phyloP scores from a whole-genome alignment of 1,140 invertebrate genomes.

The Hylaeus volcanicus region DNA sequence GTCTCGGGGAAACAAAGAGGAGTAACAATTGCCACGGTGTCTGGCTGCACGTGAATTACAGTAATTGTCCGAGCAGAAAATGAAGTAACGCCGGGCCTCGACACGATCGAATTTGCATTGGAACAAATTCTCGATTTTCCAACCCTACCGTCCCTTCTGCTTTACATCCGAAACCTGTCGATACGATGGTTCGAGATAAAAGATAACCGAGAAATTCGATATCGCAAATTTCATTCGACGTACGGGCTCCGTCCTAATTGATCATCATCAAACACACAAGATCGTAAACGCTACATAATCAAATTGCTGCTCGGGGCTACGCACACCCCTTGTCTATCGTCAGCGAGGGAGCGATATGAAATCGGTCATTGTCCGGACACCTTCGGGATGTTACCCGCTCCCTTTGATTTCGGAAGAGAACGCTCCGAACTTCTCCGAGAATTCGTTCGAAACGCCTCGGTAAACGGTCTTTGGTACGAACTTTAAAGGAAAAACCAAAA shows the following conservation, averaged over 20 bases:
- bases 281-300: conserved; percentile 14
- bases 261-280: conserved; percentile 16
- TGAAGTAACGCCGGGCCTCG: neutral
- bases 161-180: neutral
- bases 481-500: no score
- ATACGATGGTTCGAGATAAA: neutral
- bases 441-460: no score
- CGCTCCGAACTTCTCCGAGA: no score
- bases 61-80: conserved; percentile 24
- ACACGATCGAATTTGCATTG: conserved; percentile 14
- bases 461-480: no score
- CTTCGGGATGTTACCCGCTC: neutral
- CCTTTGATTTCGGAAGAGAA: no score
- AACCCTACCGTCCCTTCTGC: neutral
- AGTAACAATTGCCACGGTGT: conserved; percentile 40
- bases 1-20: conserved; percentile 45
- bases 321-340: neutral
- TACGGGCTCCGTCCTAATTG: neutral
- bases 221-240: no score
- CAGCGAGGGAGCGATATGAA: neutral
- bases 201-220: no score
- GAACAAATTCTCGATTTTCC: neutral
- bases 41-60: conserved; percentile 19
- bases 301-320: conserved; percentile 23
- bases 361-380: neutral